Evolutionary conservation across 92 coral and sea anemone genomes (phyloP).

Genomic region (Pocillopora grandis): DNA sequence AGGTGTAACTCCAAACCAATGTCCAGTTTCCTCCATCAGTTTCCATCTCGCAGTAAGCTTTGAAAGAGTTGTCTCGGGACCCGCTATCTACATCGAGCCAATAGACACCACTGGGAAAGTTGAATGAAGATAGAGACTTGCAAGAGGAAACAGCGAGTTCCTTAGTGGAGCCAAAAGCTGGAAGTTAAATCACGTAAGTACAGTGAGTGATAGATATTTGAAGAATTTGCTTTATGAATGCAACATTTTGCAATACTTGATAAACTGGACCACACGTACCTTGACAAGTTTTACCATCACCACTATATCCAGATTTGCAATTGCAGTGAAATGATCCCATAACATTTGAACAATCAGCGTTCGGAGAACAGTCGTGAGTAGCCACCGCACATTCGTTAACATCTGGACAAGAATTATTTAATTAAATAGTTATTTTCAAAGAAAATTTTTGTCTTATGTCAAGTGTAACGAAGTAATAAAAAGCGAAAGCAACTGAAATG

Average conservation of each 20-base stretch:
- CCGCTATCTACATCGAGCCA: neutral
- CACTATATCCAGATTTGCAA: neutral
- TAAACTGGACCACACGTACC: neutral
- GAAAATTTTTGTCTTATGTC: neutral
- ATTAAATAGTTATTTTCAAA: too few relatives aligned
- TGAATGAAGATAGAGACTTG: neutral
- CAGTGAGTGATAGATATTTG: neutral
- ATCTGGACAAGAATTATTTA: neutral
- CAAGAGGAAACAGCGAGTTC: slow-evolving; percentile 12
- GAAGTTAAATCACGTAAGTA: neutral
- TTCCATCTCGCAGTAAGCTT: slow-evolving; percentile 9
- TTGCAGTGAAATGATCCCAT: neutral
- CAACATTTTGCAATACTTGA: too few relatives aligned
- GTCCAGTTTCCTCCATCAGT: slow-evolving; percentile 68
- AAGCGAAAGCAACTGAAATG: neutral
- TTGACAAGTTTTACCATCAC: neutral
- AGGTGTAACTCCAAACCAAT: slow-evolving; percentile 63
- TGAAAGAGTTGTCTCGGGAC: neutral
- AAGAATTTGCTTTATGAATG: too few relatives aligned
- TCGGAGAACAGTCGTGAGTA: neutral
- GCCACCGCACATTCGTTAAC: neutral
- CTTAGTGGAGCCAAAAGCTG: neutral
- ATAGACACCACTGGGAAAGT: neutral
- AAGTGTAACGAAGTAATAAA: too few relatives aligned
- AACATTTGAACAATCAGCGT: neutral